phyloP scores from a whole-genome alignment of 2,888 invertebrate genomes.

The Tanypteryx hageni region DNA sequence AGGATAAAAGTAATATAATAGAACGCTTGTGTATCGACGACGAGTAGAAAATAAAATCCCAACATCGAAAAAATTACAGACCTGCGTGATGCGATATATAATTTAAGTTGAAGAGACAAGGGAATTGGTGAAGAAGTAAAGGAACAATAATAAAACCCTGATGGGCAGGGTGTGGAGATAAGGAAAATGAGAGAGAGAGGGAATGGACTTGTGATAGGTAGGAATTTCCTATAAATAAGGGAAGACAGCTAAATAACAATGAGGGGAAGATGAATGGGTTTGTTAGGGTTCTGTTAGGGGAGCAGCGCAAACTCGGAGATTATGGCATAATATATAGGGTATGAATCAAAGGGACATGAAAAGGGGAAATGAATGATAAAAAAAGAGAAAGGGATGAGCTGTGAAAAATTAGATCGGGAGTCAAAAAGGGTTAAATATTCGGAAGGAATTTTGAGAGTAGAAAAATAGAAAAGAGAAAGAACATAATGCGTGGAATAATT shows the following conservation, averaged over 20 bases:
- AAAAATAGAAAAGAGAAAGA: not conserved
- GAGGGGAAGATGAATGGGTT: not conserved
- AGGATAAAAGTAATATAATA: too few species aligned
- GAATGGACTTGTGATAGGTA: not conserved
- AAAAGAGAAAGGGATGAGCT: not conserved
- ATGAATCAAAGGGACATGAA: not conserved
- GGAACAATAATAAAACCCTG: too few species aligned
- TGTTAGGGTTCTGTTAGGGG: not conserved
- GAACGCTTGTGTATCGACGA: too few species aligned
- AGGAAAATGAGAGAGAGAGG: not conserved
- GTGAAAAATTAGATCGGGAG: not conserved
- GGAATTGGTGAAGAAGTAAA: too few species aligned
- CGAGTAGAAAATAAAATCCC: too few species aligned
- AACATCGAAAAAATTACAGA: too few species aligned
- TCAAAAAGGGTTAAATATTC: not conserved
- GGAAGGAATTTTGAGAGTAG: not conserved
- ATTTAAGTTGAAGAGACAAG: too few species aligned
- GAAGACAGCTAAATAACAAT: slow-evolving; percentile 10
- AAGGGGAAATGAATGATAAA: not conserved
- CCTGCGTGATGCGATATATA: too few species aligned
- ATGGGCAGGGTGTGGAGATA: not conserved
- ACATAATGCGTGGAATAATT: not conserved
- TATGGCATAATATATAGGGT: slow-evolving; percentile 17
- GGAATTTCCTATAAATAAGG: slow-evolving; percentile 8
- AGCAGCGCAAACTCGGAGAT: not conserved